These are phyloP conservation scores for Microtus ochrogaster DNA, from an alignment of 2,113 vertebrate species.

Conservation along the genomic window DNA sequence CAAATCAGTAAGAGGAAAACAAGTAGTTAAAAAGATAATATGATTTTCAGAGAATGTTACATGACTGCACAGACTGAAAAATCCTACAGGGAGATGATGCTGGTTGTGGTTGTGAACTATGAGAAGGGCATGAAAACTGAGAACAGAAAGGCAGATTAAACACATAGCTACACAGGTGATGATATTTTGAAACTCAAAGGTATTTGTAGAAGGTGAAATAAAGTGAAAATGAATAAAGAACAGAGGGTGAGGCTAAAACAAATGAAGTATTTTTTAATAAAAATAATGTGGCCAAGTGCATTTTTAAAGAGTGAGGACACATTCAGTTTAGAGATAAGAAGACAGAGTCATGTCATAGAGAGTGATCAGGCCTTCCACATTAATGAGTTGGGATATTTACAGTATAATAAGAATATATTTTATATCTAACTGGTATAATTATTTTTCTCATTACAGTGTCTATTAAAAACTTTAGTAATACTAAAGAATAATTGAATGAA, in stretches of 20 bases:
- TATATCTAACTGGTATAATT: not conserved
- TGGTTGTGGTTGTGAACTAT: not conserved
- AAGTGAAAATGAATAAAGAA: not conserved
- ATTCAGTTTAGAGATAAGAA: not conserved
- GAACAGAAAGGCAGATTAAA: not conserved
- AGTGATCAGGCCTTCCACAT: rapidly evolving
- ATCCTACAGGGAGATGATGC: not conserved
- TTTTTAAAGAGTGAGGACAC: not conserved
- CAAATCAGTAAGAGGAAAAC: not conserved
- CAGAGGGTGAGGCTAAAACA: not conserved
- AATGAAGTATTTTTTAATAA: not conserved
- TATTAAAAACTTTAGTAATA: not conserved
- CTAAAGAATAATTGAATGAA: not conserved
- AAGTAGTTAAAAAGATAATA: not conserved
- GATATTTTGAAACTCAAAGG: not conserved
- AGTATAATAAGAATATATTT: not conserved
- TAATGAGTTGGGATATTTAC: not conserved
- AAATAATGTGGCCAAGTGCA: not conserved
- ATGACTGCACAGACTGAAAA: not conserved
- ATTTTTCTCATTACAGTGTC: not conserved
- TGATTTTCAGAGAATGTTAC: not conserved
- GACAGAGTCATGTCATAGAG: not conserved
- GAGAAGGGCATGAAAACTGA: not conserved
- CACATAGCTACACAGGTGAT: not conserved
- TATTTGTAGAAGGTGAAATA: not conserved